Evolutionary conservation across 2,797 vertebrate species (phyloP).

Genomic region (Sebastes paucispinis): DNA sequence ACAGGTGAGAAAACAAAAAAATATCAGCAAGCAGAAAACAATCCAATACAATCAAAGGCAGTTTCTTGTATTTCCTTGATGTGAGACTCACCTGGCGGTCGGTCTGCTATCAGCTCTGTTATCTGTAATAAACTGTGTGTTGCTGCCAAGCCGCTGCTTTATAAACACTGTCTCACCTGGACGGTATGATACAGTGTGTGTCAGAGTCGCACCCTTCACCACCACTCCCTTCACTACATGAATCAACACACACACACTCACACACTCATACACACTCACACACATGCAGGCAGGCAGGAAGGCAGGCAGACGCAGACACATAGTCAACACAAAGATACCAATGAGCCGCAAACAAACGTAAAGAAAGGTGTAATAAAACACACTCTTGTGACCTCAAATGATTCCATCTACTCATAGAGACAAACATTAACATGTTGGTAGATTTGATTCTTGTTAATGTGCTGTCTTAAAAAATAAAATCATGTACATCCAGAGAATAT

Average conservation of each 20-base stretch:
- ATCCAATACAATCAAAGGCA: neutral
- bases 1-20: neutral
- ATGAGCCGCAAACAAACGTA: neutral
- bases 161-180: conserved; percentile 85
- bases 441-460: neutral
- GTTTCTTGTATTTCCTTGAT: neutral
- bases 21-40: neutral
- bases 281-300: neutral
- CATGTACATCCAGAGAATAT: neutral
- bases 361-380: neutral
- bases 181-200: conserved; percentile 81
- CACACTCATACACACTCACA: conserved; percentile 20
- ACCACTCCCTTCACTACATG: conserved; percentile 71
- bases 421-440: neutral
- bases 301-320: conserved; percentile 6
- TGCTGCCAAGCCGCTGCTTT: conserved; percentile 57
- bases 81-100: conserved; percentile 20
- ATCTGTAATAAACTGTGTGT: neutral
- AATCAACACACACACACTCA: conserved; percentile 66
- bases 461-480: neutral
- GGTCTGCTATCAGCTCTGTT: neutral
- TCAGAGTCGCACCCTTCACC: conserved; percentile 86
- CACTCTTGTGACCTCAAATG: neutral
- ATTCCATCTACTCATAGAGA: neutral
- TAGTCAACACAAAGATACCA: neutral